Percentiles rank a stretch among this genome's conserved stretches.
Conservation (phyloP, 2,113 vertebrate species). For the Hemicordylus capensis region DNA sequence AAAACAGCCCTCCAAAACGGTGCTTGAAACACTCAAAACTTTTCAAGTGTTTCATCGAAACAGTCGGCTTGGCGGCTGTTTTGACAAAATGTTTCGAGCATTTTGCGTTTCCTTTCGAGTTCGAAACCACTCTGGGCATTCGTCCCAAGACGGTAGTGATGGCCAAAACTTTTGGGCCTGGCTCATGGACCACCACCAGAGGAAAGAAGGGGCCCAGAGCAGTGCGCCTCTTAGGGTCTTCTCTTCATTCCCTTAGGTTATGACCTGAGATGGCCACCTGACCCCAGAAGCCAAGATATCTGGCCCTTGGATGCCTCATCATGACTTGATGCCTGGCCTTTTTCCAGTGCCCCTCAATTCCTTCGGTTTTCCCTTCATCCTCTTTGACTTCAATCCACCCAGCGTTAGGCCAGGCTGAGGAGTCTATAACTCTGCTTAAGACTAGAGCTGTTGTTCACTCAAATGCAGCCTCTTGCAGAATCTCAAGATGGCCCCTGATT, state of each 20-base stretch:
- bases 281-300: neutral
- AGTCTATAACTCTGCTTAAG: neutral
- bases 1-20: too few relatives aligned
- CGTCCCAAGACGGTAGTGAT: too few relatives aligned
- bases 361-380: neutral
- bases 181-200: too few relatives aligned
- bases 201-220: neutral
- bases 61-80: too few relatives aligned
- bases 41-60: too few relatives aligned
- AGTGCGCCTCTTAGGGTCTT: neutral
- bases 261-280: neutral
- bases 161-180: too few relatives aligned
- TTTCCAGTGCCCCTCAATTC: neutral
- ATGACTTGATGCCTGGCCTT: neutral
- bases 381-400: neutral
- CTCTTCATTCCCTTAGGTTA: neutral
- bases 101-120: too few relatives aligned
- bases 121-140: too few relatives aligned
- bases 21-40: too few relatives aligned
- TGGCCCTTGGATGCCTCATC: neutral
- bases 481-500: neutral
- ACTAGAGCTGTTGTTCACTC: neutral
- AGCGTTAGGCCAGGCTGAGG: neutral
- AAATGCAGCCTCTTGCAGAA: too few relatives aligned
- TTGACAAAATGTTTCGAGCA: too few relatives aligned